A percentile compares a stretch with the other conserved stretches of the same genome.
Conservation (phyloP, 2,888 invertebrate species). For the Chymomyza amoena region DNA sequence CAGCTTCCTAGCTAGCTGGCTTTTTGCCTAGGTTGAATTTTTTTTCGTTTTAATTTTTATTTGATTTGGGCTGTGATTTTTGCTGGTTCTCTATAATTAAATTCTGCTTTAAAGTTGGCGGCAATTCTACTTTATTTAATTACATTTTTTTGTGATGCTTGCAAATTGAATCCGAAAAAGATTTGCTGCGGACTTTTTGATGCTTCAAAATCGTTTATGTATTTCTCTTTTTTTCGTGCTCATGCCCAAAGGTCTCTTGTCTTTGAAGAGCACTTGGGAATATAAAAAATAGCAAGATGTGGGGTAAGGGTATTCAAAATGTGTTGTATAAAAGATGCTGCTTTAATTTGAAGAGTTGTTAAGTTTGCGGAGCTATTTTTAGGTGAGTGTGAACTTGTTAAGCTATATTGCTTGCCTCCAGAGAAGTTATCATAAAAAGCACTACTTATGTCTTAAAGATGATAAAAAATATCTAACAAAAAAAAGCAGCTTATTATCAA, state of each 20-base stretch:
- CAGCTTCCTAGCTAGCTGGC: background rate
- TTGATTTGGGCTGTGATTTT: conserved; percentile 8
- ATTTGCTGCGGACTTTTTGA: background rate
- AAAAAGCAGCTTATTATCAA: no score
- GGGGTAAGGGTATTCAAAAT: no score
- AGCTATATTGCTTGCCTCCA: no score
- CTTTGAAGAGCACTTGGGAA: background rate
- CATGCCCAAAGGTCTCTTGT: background rate
- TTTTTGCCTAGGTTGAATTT: background rate
- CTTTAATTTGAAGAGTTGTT: no score
- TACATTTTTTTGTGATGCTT: background rate
- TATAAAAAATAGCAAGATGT: background rate
- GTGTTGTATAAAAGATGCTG: no score
- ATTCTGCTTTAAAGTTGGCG: conserved; percentile 39
- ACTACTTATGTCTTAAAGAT: no score
- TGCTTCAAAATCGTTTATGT: background rate
- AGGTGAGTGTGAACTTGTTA: no score
- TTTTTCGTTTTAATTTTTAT: conserved; percentile 9
- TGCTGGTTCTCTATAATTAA: conserved; percentile 53
- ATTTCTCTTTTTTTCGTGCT: background rate
- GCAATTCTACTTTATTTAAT: background rate
- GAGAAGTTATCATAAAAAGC: no score
- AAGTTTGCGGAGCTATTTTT: no score
- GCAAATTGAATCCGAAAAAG: background rate
- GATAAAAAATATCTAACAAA: no score